These are phyloP conservation scores for Nebria ingens DNA, from an alignment of 1,140 invertebrate genomes.

Conservation along the genomic window DNA sequence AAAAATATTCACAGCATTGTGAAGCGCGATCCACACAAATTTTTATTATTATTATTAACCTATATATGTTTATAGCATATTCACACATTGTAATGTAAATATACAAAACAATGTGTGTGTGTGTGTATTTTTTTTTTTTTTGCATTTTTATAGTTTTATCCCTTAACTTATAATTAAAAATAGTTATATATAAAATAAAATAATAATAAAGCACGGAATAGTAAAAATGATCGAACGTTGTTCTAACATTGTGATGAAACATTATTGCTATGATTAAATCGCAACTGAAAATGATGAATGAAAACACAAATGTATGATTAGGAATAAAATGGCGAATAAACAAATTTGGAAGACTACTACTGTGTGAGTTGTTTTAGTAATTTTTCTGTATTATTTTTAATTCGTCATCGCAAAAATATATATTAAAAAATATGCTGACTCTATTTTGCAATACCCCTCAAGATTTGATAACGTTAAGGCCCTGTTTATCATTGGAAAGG, in stretches of 20 bases:
- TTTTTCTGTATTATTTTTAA: too few species aligned
- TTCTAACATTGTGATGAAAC: neutral
- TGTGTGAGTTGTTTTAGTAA: too few species aligned
- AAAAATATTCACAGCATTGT: neutral
- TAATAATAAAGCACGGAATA: neutral
- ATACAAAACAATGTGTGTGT: neutral
- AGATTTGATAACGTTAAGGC: neutral
- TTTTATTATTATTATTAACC: neutral
- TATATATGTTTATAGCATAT: neutral
- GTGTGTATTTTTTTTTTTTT: neutral
- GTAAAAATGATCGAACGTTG: neutral
- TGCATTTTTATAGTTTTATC: neutral
- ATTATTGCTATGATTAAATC: neutral
- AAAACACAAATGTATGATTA: neutral
- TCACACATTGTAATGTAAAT: neutral
- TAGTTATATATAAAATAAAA: neutral
- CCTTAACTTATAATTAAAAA: neutral
- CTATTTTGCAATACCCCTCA: neutral
- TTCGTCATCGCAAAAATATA: neutral
- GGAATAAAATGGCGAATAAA: neutral
- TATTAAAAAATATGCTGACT: neutral
- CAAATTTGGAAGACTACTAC: neutral
- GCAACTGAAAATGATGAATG: neutral
- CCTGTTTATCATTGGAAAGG: neutral
- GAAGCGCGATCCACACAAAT: neutral